Base-by-base conservation (phyloP, 92 coral and sea anemone species). In the Bergia sp. region DNA sequence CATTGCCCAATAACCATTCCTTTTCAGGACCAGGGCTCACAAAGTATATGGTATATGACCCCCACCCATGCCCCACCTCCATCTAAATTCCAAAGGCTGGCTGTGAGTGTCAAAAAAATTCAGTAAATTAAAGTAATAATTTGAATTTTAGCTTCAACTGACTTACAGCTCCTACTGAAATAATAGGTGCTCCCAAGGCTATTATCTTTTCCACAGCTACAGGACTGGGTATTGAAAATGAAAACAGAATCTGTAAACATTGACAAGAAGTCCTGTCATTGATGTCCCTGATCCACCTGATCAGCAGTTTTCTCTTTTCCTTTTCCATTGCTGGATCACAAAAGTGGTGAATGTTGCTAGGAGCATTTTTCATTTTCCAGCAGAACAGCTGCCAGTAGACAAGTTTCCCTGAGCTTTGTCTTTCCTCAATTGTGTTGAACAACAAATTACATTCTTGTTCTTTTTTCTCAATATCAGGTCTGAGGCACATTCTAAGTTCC, bases 101-200 rank as follows among this genome's bases (percentile, higher is more conserved):
- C 7, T 45, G 50, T 45, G 5, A 45, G 6, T 45, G 50, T 45
- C 8, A 4, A 45, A 45, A 45, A 45, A 29, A 29, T 29, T 45
- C 1, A 45, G 8, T 45, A 45, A 45, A 45, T 45, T 5, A 45
- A 45, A 45, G 8, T 45, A 45, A 45, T 45, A 45, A 7, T 4
- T 50, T 6, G 15, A 50, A 50, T 50, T 50, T 50, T 50, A 37
- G 37, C 43, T 73, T 77, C 0, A 78, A 47, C 55, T 23, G 36
- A 93, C 98, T 96, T 90, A 96, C 98, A 37, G 98, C 97, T 73
- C 97, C 98, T 87, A 94, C 98, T 44, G 98, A 96, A 86, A 94
- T 90, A 8, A 96, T 72, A 15, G 97, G 92, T 73, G 50, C 61
- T 36, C 86, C 81, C 20, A 96, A 82, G 55, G 65, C 78, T 13